Percentiles rank a stretch among this genome's conserved stretches.
These are phyloP conservation scores for Pavo muticus DNA, from an alignment of 2,113 vertebrate species.

Conservation along the genomic window DNA sequence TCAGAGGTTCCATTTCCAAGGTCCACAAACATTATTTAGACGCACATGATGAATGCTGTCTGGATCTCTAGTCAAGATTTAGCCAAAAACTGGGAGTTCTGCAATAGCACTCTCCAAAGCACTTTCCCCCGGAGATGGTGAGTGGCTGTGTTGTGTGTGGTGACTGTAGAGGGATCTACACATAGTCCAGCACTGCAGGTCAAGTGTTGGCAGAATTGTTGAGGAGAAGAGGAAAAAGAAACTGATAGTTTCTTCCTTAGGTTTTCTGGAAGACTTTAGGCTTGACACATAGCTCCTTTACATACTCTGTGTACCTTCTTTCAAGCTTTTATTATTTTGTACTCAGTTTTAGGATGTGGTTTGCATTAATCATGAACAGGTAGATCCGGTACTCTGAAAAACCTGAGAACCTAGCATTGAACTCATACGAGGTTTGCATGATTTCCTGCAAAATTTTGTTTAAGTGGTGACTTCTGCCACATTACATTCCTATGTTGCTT, in stretches of 20 bases:
- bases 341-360: slow-evolving; percentile 40
- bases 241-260: neutral
- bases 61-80: neutral
- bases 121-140: neutral
- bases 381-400: neutral
- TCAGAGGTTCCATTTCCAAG: neutral
- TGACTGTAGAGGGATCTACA: neutral
- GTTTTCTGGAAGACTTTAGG: neutral
- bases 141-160: neutral
- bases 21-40: neutral
- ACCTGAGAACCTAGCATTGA: neutral
- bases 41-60: neutral
- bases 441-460: neutral
- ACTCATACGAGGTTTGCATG: neutral
- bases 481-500: neutral
- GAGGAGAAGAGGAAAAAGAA: neutral
- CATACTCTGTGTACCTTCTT: neutral
- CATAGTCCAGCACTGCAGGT: rapidly evolving
- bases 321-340: neutral
- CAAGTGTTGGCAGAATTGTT: neutral
- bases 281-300: neutral
- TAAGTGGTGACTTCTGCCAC: neutral
- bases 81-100: neutral
- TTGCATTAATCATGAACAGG: neutral
- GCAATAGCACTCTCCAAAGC: neutral